Evolutionary conservation across 1,140 invertebrate genomes (phyloP).

Genomic region (Yoshiicerus persimilis): DNA sequence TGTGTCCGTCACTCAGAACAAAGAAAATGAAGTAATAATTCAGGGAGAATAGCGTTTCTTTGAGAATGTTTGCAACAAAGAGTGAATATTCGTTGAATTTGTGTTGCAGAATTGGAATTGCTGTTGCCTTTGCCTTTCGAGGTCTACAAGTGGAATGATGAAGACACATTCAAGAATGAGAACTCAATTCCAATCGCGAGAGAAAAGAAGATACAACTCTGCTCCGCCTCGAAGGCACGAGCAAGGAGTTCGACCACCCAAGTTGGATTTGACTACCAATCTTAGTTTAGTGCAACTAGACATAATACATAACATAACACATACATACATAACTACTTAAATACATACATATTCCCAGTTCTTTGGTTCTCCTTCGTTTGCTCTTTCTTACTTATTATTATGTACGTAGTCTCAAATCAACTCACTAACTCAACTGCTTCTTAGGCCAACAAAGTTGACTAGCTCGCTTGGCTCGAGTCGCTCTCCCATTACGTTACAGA

Average conservation of each 20-base stretch:
- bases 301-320: slow-evolving; percentile 14
- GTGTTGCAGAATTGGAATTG: not conserved
- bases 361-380: not conserved
- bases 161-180: slow-evolving; percentile 47
- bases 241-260: slow-evolving; percentile 47
- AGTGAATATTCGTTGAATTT: not conserved
- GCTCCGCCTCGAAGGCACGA: slow-evolving; percentile 49
- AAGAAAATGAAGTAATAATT: not conserved
- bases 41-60: not conserved
- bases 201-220: slow-evolving; percentile 43
- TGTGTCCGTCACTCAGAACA: too few species aligned
- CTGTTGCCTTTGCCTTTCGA: not conserved
- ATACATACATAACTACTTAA: not conserved
- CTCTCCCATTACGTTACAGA: too few species aligned
- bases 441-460: not conserved
- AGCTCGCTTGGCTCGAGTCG: not conserved
- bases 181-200: slow-evolving; percentile 46
- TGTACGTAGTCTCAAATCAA: not conserved
- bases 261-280: slow-evolving; percentile 47
- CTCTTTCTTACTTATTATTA: not conserved
- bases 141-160: slow-evolving; percentile 39
- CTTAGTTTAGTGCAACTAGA: slow-evolving; percentile 39
- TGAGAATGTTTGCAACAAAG: not conserved
- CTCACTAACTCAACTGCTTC: not conserved
- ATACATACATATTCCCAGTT: not conserved